These are phyloP conservation scores for Remorina albescens DNA, from an alignment of 2,797 vertebrate genomes.

Conservation along the genomic window DNA sequence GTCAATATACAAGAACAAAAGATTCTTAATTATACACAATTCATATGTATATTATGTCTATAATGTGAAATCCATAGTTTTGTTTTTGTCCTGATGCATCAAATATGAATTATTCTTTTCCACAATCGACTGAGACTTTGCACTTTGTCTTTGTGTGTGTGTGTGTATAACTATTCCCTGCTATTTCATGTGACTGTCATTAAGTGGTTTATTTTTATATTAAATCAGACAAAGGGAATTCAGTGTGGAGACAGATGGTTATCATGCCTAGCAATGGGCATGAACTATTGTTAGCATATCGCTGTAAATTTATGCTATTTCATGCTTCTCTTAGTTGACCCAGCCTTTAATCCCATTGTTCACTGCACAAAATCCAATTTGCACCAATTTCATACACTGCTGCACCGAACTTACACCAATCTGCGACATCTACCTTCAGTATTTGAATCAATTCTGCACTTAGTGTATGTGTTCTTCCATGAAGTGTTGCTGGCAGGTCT, in stretches of 20 bases:
- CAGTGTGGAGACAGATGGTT: slow-evolving; percentile 23
- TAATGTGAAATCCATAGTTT: neutral
- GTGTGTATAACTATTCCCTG: neutral
- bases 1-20: neutral
- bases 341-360: slow-evolving; percentile 43
- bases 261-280: slow-evolving; percentile 9
- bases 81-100: neutral
- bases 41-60: neutral
- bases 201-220: slow-evolving; percentile 4
- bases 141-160: no score
- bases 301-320: slow-evolving; percentile 34
- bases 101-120: no score
- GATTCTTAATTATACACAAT: neutral
- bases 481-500: neutral
- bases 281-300: slow-evolving; percentile 38
- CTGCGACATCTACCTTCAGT: slow-evolving; percentile 34
- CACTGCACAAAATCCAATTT: slow-evolving; percentile 52
- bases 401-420: slow-evolving; percentile 46
- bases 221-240: slow-evolving; percentile 10
- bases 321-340: slow-evolving; percentile 29
- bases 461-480: slow-evolving; percentile 7
- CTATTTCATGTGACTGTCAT: neutral
- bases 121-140: neutral
- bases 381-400: slow-evolving; percentile 51
- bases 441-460: slow-evolving; percentile 38